A percentile compares a stretch with the other conserved stretches of the same genome.
Conservation (phyloP, 2,888 invertebrate genomes). For the Muschampia plurimacula region DNA sequence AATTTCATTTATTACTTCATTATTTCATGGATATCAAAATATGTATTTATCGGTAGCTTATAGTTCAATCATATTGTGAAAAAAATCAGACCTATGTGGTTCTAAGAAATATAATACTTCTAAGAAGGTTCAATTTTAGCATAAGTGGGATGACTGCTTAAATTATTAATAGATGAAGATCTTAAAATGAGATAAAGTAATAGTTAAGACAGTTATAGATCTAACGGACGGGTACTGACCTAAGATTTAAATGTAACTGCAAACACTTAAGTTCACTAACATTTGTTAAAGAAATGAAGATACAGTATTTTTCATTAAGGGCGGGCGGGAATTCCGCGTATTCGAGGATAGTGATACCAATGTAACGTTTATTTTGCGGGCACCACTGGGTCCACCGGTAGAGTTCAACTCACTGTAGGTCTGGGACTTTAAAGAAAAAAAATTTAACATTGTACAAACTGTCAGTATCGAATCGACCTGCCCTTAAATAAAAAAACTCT, state of each 20-base stretch:
- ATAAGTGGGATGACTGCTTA: neutral
- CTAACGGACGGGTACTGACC: slow-evolving; percentile 79
- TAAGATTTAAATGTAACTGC: slow-evolving; percentile 60
- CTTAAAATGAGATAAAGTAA: slow-evolving; percentile 8
- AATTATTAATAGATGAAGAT: slow-evolving; percentile 14
- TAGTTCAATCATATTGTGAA: neutral
- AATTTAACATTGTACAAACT: too few species aligned
- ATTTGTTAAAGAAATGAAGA: neutral
- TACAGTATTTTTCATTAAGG: neutral
- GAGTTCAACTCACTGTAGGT: too few species aligned
- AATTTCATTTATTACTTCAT: too few species aligned
- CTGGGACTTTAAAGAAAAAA: too few species aligned
- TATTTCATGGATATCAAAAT: too few species aligned
- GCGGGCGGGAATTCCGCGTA: too few species aligned
- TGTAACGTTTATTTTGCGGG: too few species aligned
- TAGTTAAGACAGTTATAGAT: slow-evolving; percentile 50
- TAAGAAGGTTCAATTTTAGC: neutral
- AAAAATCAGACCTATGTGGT: neutral
- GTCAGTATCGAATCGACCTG: too few species aligned
- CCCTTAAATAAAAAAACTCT: too few species aligned
- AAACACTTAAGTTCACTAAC: slow-evolving; percentile 42
- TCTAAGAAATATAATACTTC: neutral
- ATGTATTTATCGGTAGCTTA: too few species aligned
- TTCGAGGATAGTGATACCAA: too few species aligned
- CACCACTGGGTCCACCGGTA: too few species aligned